Conservation (phyloP, 2,797 vertebrate species). For the Rallus crepitans region DNA sequence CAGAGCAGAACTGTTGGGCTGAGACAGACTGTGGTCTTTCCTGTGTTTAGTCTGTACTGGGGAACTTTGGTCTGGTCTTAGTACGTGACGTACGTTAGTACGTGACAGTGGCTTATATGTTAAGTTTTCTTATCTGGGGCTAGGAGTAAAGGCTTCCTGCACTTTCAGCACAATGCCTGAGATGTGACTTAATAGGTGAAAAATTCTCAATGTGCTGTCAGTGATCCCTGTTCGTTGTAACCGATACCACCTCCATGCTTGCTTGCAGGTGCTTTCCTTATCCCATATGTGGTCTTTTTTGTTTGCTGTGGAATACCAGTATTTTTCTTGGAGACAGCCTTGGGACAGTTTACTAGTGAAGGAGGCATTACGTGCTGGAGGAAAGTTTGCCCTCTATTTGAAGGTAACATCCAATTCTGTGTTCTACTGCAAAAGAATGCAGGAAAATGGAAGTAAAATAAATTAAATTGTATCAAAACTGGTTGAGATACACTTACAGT, state of each 20-base stretch:
- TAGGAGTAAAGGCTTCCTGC: neutral
- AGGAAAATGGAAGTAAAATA: neutral
- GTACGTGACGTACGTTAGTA: rapidly evolving
- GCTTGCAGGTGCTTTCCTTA: conserved; percentile 93
- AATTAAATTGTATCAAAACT: neutral
- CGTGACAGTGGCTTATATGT: rapidly evolving
- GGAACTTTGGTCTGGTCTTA: neutral
- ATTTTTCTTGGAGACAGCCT: conserved; percentile 97
- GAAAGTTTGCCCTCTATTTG: conserved; percentile 96
- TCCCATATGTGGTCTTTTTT: conserved; percentile 98
- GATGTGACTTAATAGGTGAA: neutral
- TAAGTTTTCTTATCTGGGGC: neutral
- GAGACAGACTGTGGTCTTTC: neutral
- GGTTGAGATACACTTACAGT: neutral
- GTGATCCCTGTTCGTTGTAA: neutral
- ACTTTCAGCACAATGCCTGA: neutral
- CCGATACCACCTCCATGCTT: neutral
- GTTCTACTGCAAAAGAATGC: neutral
- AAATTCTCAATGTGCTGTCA: neutral
- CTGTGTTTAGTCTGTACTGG: neutral
- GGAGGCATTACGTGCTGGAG: conserved; percentile 99
- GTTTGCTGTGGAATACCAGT: conserved; percentile 97
- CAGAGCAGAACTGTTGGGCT: neutral
- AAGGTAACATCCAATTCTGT: conserved; percentile 82
- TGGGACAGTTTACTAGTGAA: conserved; percentile 98